Evolutionary conservation across 2,797 vertebrate genomes (phyloP), one percentile per base, ranked within the genome.

Genomic region (Cossypha polioptera): DNA sequence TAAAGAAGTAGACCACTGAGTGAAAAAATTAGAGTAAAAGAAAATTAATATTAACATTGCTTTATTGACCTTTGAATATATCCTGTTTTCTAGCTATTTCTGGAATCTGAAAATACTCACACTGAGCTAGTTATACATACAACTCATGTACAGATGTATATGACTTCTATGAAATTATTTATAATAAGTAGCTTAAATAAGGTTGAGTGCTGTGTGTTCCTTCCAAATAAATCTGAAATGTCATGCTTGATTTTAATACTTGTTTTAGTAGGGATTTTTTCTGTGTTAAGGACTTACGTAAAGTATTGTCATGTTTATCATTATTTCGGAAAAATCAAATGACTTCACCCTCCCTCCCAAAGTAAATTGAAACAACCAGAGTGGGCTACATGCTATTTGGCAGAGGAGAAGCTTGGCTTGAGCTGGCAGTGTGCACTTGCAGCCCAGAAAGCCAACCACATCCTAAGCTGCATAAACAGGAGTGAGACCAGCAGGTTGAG

Each of bases 401-500:
- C 43, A 63, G 24, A 43, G 33, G 50, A 63, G 21, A 51, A 71
- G 5, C 15, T 63, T 69, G 36, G 45, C 28, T 7, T 33, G 36
- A 51, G 24, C 19, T 0, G 0, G 10, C 14, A 38, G 38, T 0
- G 0, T 2, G 3, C 4, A 7, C 11, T 29, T 33, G 31, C 16
- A 69, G 50, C n/a, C 16, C 11, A 50, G 38, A 63, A 82, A 82
- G 11, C 15, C 57, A 50, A 5, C 8, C 4, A 16, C 8, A 31
- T 4, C 47, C 40, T 16, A 26, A 31, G 9, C 13, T 63, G 16
- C 10, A 13, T 17, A 10, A 51, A 51, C 40, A 53, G 2, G 16
- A 31, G 5, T 11, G 14, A 26, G 24, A 31, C 17, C 43, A 69
- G n/a, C 20, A 9, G 17, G n/a, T 2, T 38, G 20, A 69, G 28